A percentile compares a stretch with the other conserved stretches of the same genome.
Conservation (phyloP, 2,797 vertebrate genomes). For the Amphiprion clarkii region DNA sequence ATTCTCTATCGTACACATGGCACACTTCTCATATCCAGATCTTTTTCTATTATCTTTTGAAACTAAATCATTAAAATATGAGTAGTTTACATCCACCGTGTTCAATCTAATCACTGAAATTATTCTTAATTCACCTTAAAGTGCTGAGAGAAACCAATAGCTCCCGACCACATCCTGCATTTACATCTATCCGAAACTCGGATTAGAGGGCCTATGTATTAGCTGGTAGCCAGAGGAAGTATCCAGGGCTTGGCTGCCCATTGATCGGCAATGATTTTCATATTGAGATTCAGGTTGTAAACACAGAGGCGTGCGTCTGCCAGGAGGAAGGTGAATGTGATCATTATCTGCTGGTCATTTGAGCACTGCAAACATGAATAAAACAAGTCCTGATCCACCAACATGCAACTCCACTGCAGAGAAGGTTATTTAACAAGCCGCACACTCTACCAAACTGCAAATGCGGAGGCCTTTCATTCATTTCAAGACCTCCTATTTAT, state of each 20-base stretch:
- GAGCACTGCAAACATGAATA: constrained; percentile 72
- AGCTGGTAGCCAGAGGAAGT: constrained; percentile 70
- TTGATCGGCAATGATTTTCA: constrained; percentile 77
- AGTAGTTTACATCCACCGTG: constrained; percentile 43
- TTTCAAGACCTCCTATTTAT: constrained; percentile 68
- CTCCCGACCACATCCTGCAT: constrained; percentile 40
- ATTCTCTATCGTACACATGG: constrained; percentile 72
- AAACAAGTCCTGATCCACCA: constrained; percentile 73
- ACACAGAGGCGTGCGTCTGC: constrained; percentile 74
- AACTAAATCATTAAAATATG: constrained; percentile 70
- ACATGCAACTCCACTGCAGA: constrained; percentile 60
- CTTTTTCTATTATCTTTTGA: constrained; percentile 72
- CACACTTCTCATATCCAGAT: constrained; percentile 77
- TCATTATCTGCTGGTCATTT: constrained; percentile 80
- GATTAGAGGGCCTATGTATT: constrained; percentile 64
- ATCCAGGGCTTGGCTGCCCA: constrained; percentile 60
- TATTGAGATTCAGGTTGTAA: constrained; percentile 81
- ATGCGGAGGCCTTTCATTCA: constrained; percentile 61
- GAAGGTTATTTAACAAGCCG: constrained; percentile 75
- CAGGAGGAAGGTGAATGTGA: constrained; percentile 84
- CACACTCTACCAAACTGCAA: constrained; percentile 57
- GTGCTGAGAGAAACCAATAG: constrained; percentile 33
- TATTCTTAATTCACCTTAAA: constrained; percentile 57
- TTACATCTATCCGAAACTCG: constrained; percentile 37
- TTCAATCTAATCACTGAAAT: constrained; percentile 53